Evolutionary conservation across 1,140 invertebrate genomes (phyloP).

Genomic region (Ips nitidus): DNA sequence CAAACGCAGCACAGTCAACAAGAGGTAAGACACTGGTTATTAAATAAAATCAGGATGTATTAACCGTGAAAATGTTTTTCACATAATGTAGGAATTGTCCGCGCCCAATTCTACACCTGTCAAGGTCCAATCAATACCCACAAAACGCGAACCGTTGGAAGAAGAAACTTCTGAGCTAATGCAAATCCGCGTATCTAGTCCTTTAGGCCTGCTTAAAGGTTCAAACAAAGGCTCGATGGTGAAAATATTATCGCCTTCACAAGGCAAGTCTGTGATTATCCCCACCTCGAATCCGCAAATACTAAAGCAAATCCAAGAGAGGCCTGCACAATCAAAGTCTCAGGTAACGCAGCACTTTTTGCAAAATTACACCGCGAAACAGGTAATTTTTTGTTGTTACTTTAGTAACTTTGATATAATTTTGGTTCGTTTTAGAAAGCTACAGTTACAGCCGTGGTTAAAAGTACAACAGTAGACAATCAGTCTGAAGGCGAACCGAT

Average conservation of each 20-base stretch:
- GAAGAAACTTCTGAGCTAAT: slow-evolving; percentile 20
- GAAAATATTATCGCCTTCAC: slow-evolving; percentile 49
- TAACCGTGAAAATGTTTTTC: background rate
- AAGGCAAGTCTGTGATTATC: slow-evolving; percentile 49
- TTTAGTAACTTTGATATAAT: background rate
- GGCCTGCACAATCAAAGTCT: slow-evolving; percentile 36
- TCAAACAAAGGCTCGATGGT: slow-evolving; percentile 39
- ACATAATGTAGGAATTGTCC: no score
- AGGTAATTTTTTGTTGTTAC: slow-evolving; percentile 11
- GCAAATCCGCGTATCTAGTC: slow-evolving; percentile 25
- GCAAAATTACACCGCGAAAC: slow-evolving; percentile 42
- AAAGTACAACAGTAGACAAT: slow-evolving; percentile 12
- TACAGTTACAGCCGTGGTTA: slow-evolving; percentile 1
- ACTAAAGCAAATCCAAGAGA: slow-evolving; percentile 44
- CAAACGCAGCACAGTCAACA: slow-evolving; percentile 5
- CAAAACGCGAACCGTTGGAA: slow-evolving; percentile 14
- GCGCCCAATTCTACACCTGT: slow-evolving; percentile 12
- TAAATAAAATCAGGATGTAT: background rate
- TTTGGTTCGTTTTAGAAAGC: slow-evolving; percentile 19
- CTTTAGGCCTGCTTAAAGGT: slow-evolving; percentile 18
- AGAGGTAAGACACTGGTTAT: slow-evolving; percentile 18
- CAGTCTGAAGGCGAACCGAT: slow-evolving; percentile 19
- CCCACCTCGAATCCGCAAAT: slow-evolving; percentile 43
- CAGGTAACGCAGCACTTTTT: slow-evolving; percentile 43
- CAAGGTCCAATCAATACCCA: slow-evolving; percentile 15